Evolutionary conservation across 2,113 vertebrate species (phyloP), one percentile per base, ranked within the genome.

Genomic region (Dicrurus megarhynchus): DNA sequence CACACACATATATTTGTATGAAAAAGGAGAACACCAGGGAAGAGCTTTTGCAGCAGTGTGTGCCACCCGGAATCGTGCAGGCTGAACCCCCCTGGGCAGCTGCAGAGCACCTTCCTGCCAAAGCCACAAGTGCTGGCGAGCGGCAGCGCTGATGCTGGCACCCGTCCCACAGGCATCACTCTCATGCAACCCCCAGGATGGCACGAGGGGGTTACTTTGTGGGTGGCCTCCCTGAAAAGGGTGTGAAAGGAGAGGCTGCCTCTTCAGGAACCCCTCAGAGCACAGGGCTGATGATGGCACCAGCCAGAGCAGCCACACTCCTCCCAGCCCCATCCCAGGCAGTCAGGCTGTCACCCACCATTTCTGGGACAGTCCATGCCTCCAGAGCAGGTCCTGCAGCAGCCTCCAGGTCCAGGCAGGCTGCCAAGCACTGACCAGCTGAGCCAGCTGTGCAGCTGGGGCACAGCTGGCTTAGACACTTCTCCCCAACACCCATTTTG

Each of bases 131-230:
- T 1, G 28, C 32, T 27, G 47, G 23, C 53, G 47, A 68, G 61
- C 0, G 28, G 74, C 68, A 68, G 67, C 7, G 1, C 28, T 4
- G 42, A 16, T 24, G 57, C 52, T 68, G 56, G 49, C 1, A 0
- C 32, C 85, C 1, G 0, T 42, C 39, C 52, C 6, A 0, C 1
- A 0, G 3, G 23, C 69, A 42, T 7, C 3, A 0, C 39, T 23
- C 16, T 39, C 35, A 3, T 17, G 24, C 89, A 49, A 3, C 3
- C 42, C n/a, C 32, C 3, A 4, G 55, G 17, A 19, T 4, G 68
- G 68, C 83, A 69, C 44, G 7, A 23, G 11, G 32, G 32, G 7
- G 3, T 30, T n/a, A 5, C 39, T 56, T 28, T 46, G 46, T 0
- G 2, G 15, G 33, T 49, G 42, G 6, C 9, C 22, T 63, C 39